Evolutionary conservation across 2,888 invertebrate genomes (phyloP).

Genomic region (Escarpia spicata): DNA sequence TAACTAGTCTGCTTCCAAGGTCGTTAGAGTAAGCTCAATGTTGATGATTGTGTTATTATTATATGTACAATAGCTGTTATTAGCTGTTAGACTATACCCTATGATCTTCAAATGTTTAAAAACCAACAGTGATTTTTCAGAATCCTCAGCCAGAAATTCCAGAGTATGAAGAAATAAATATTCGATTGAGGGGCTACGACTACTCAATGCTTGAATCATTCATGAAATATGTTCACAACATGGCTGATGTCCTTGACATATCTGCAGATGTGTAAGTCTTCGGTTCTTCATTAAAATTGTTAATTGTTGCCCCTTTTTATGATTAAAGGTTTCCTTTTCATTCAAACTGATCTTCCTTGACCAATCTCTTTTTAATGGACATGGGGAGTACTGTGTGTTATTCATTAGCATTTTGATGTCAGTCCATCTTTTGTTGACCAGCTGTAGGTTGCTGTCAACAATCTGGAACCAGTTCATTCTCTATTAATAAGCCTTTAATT

Average conservation of each 20-base stretch:
- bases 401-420: no score
- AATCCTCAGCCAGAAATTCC: slow-evolving; percentile 58
- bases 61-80: neutral
- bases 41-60: neutral
- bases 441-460: no score
- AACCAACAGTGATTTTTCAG: slow-evolving; percentile 27
- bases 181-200: slow-evolving; percentile 85
- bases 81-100: neutral
- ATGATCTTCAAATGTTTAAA: neutral
- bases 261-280: slow-evolving; percentile 48
- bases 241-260: slow-evolving; percentile 45
- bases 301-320: neutral
- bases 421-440: no score
- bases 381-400: no score
- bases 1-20: neutral
- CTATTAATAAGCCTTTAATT: no score
- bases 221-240: slow-evolving; percentile 79
- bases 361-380: no score
- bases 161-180: slow-evolving; percentile 77
- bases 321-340: no score
- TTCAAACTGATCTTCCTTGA: no score
- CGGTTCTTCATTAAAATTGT: slow-evolving; percentile 14
- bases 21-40: neutral
- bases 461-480: no score
- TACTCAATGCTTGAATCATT: slow-evolving; percentile 83